Base-by-base conservation (phyloP, 2,888 invertebrate species). In the Eupelmus urozonus region DNA sequence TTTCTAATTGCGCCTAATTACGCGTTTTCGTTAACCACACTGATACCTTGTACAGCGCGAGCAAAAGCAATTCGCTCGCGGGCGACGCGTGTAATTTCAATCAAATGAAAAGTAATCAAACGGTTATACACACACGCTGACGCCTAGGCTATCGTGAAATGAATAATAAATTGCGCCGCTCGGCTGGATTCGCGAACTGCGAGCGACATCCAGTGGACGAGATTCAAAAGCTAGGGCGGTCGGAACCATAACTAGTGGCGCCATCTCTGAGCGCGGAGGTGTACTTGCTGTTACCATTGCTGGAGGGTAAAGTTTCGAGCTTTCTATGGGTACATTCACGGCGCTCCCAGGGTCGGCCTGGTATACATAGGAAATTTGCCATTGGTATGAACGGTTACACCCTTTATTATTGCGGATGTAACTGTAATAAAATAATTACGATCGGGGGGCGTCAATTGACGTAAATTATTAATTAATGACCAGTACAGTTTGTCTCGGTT, bases 131-230 rank as follows among this genome's bases (percentile, higher is more conserved):
- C 45, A 20, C n/a, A n/a, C n/a, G n/a, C n/a, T n/a, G n/a, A n/a
- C n/a, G n/a, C n/a, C n/a, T n/a, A n/a, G n/a, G n/a, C n/a, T 45
- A 1, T 53, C 18, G 27, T 66, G 34, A 69, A 23, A 55, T 11
- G 11, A 34, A 49, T 62, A 45, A 45, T n/a, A 60, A 49, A 53
- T 40, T 40, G 7, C 20, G 49, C 23, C 1, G n/a, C 9, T 0
- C 13, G 9, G 18, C 45, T 18, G 34, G 11, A 34, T 45, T 18
- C 13, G 34, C 2, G 76, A 59, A 70, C 76, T 40, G 40, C 69
- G 42, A 40, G 79, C 76, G 79, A 80, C 79, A 80, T 80, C 79
- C 70, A 67, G 63, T 69, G 79, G 69, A 23, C 11, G 53, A 42
- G 25, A 3, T 1, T 18, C 0, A 18, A 71, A 75, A 71, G 70